Conservation (phyloP, 2,113 vertebrate genomes). For the Sisor rabdophorus region DNA sequence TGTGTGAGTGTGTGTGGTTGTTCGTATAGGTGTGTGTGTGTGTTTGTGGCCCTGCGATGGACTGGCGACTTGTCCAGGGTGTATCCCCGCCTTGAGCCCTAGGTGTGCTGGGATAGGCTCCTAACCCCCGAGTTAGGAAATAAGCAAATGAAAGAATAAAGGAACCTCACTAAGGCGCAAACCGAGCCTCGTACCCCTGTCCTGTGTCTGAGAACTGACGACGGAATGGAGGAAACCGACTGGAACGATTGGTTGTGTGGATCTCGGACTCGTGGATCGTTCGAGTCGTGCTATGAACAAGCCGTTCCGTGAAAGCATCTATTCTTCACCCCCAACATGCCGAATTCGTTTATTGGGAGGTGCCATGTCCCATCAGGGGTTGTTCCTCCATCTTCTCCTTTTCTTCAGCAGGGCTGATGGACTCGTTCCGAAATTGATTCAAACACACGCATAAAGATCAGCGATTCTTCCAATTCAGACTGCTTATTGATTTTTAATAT, state of each 20-base stretch:
- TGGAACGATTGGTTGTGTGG: no score
- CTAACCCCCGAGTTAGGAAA: no score
- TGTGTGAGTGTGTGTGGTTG: no score
- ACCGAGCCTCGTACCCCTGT: not conserved
- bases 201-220: no score
- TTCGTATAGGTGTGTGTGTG: no score
- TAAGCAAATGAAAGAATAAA: no score
- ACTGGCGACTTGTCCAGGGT: no score
- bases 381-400: slow-evolving; percentile 58
- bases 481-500: slow-evolving; percentile 99
- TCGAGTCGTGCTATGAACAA: slow-evolving; percentile 33
- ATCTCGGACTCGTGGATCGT: slow-evolving; percentile 9
- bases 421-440: slow-evolving; percentile 96
- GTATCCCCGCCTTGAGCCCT: no score
- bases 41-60: no score
- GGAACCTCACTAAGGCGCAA: no score
- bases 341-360: slow-evolving; percentile 27
- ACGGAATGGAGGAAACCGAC: slow-evolving; percentile 24
- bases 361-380: slow-evolving; percentile 32
- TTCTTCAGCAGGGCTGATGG: slow-evolving; percentile 79
- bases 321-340: slow-evolving; percentile 21
- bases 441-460: slow-evolving; percentile 94
- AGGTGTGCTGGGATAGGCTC: no score
- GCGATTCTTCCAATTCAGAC: slow-evolving; percentile 88
- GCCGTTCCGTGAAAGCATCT: slow-evolving; percentile 26